Evolutionary conservation across 2,113 vertebrate species (phyloP).

Genomic region (Spea bombifrons): DNA sequence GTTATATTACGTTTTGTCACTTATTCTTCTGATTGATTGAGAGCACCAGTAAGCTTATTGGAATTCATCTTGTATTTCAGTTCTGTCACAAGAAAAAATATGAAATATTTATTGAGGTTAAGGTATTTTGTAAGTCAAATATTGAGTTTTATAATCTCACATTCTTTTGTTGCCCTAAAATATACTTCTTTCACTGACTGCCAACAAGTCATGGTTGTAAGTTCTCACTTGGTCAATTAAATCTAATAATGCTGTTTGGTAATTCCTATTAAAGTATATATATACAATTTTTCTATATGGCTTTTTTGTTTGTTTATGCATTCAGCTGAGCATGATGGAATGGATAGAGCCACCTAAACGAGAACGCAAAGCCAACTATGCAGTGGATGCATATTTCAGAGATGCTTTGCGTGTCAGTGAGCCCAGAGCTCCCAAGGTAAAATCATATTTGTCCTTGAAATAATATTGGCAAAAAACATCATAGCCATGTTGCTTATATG

Average conservation of each 20-base stretch:
- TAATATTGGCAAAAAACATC: background rate
- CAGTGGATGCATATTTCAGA: constrained; percentile 87
- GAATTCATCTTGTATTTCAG: too few species aligned
- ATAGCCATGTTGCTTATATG: background rate
- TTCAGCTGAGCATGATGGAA: constrained; percentile 80
- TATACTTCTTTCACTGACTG: too few species aligned
- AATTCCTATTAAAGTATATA: constrained; percentile 21
- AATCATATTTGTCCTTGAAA: background rate
- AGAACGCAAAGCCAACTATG: constrained; percentile 86
- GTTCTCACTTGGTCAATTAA: constrained; percentile 29
- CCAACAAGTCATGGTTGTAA: too few species aligned
- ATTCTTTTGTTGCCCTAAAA: too few species aligned
- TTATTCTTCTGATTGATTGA: too few species aligned
- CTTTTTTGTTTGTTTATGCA: constrained; percentile 41
- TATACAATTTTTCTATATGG: constrained; percentile 39
- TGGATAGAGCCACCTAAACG: constrained; percentile 89
- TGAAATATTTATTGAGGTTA: too few species aligned
- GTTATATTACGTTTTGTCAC: too few species aligned
- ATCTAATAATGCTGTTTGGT: constrained; percentile 20
- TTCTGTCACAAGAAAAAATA: too few species aligned
- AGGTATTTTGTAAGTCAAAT: too few species aligned
- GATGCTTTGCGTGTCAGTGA: constrained; percentile 84
- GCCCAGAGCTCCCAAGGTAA: constrained; percentile 83
- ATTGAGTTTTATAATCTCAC: too few species aligned
- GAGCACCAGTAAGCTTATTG: too few species aligned